Evolutionary conservation across 1,140 invertebrate genomes (phyloP).

Genomic region (Anadara kagoshimensis): DNA sequence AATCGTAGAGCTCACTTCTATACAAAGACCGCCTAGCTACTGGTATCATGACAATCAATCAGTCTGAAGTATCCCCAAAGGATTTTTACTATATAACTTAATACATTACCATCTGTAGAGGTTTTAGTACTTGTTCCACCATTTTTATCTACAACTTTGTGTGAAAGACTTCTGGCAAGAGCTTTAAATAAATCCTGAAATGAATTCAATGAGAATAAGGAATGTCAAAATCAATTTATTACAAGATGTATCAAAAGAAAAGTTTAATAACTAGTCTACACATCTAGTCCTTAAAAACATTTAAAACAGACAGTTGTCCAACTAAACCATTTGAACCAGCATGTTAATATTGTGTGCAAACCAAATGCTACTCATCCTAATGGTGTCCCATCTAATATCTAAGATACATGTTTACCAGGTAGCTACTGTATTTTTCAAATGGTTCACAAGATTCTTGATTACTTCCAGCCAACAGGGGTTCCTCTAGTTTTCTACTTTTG

Average conservation of each 20-base stretch:
- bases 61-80: too few relatives aligned
- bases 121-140: slow-evolving; percentile 22
- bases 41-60: too few relatives aligned
- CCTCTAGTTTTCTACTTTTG: too few relatives aligned
- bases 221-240: slow-evolving; percentile 1
- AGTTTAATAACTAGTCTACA: neutral
- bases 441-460: too few relatives aligned
- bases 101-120: slow-evolving; percentile 5
- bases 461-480: too few relatives aligned
- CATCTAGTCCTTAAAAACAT: neutral
- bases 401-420: too few relatives aligned
- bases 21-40: too few relatives aligned
- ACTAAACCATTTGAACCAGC: neutral
- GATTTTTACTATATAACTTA: too few relatives aligned
- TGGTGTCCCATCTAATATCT: neutral
- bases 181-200: slow-evolving; percentile 63
- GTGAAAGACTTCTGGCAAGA: slow-evolving; percentile 54
- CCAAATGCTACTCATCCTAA: neutral
- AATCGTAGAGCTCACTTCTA: too few relatives aligned
- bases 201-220: slow-evolving; percentile 5
- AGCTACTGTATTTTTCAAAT: too few relatives aligned
- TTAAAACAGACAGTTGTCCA: neutral
- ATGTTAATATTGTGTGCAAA: neutral
- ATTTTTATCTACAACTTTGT: slow-evolving; percentile 47
- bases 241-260: neutral